phyloP scores from a whole-genome alignment of 2,888 invertebrate species.

The Podotricha telesiphe region DNA sequence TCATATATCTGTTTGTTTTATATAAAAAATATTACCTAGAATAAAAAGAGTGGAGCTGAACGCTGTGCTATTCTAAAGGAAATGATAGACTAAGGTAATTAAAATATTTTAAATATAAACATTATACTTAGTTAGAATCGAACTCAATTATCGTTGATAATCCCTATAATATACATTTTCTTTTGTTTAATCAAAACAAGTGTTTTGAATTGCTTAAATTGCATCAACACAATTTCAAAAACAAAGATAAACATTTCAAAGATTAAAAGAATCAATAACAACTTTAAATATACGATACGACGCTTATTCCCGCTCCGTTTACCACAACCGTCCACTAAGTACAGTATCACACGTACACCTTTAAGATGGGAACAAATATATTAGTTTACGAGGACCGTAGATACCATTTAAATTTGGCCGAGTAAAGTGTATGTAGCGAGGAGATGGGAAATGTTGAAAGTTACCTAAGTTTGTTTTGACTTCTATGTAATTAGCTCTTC shows the following conservation, averaged over 20 bases:
- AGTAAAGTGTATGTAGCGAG: conserved; percentile 21
- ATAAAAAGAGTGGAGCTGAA: too few species aligned
- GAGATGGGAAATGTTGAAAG: conserved; percentile 26
- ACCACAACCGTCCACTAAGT: conserved; percentile 24
- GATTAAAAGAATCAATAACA: conserved; percentile 27
- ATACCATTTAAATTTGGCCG: conserved; percentile 27
- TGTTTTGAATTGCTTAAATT: too few species aligned
- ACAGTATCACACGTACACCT: conserved; percentile 27
- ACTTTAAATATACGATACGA: conserved; percentile 26
- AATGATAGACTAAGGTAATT: too few species aligned
- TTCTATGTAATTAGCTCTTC: conserved; percentile 26
- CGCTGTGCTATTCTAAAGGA: too few species aligned
- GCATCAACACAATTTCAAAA: neutral
- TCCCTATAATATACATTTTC: too few species aligned
- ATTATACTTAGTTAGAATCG: too few species aligned
- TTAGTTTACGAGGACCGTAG: conserved; percentile 17
- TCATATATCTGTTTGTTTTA: too few species aligned
- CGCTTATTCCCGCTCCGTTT: conserved; percentile 28
- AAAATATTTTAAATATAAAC: too few species aligned
- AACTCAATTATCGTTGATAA: too few species aligned
- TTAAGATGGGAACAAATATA: conserved; percentile 28
- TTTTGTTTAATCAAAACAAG: too few species aligned
- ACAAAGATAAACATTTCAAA: conserved; percentile 10
- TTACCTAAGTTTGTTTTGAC: conserved; percentile 25
- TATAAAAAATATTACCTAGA: too few species aligned